Conservation (phyloP, 2,113 vertebrate genomes). For the Prunella fulvescens region DNA sequence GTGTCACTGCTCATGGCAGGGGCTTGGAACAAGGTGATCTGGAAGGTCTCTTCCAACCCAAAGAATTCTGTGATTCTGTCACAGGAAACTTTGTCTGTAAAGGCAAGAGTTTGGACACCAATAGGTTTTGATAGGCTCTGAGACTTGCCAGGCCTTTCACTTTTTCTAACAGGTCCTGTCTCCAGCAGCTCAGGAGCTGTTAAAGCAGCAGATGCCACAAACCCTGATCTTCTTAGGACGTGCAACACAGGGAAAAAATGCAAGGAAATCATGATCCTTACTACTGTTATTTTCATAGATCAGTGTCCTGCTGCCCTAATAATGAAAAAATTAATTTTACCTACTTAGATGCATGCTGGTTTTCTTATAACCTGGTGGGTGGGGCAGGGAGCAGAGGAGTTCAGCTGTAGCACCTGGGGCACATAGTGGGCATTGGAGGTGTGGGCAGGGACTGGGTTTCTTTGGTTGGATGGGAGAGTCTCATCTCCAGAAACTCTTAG, state of each 20-base stretch:
- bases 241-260: neutral
- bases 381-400: neutral
- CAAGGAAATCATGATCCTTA: neutral
- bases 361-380: neutral
- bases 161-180: neutral
- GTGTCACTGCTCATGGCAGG: neutral
- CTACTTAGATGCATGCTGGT: fast-evolving
- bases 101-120: neutral
- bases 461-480: neutral
- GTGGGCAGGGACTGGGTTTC: neutral
- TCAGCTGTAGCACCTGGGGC: neutral
- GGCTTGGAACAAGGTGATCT: fast-evolving
- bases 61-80: neutral
- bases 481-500: neutral
- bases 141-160: neutral
- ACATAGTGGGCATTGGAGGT: fast-evolving
- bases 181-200: neutral
- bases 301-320: neutral
- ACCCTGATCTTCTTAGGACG: neutral
- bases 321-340: neutral
- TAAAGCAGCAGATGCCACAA: neutral
- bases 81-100: neutral
- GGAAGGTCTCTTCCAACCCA: neutral
- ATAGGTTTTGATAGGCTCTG: neutral
- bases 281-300: neutral